Conservation (phyloP, 2,797 vertebrate species). For the Somateria mollissima region DNA sequence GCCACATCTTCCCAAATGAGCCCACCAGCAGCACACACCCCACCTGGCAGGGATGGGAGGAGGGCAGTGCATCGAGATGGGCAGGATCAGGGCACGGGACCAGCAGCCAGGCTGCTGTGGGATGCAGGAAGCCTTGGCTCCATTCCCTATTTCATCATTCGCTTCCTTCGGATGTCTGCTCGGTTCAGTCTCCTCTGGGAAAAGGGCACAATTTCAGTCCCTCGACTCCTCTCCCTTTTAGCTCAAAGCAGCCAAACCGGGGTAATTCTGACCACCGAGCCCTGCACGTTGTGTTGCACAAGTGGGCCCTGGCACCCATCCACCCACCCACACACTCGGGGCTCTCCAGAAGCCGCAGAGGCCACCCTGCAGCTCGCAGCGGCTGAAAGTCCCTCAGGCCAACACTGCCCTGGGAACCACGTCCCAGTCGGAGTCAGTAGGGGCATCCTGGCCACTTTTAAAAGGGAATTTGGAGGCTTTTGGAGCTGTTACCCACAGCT, state of each 20-base stretch:
- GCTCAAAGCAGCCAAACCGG: background rate
- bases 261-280: background rate
- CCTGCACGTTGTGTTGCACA: background rate
- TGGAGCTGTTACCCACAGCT: background rate
- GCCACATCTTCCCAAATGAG: background rate
- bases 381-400: background rate
- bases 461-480: background rate
- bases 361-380: background rate
- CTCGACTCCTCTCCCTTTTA: background rate
- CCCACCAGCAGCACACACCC: background rate
- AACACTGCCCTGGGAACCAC: background rate
- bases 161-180: constrained; percentile 33
- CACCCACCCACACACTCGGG: too few relatives aligned
- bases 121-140: constrained; percentile 10
- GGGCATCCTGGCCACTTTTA: background rate
- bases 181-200: background rate
- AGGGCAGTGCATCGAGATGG: background rate
- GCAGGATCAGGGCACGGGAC: background rate
- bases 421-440: background rate
- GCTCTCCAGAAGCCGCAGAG: background rate
- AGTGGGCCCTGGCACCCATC: background rate
- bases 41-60: background rate
- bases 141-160: background rate
- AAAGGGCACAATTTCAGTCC: background rate
- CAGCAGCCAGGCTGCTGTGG: background rate